These are phyloP conservation scores for Pandion haliaetus DNA, from an alignment of 2,113 vertebrate species.

Conservation along the genomic window DNA sequence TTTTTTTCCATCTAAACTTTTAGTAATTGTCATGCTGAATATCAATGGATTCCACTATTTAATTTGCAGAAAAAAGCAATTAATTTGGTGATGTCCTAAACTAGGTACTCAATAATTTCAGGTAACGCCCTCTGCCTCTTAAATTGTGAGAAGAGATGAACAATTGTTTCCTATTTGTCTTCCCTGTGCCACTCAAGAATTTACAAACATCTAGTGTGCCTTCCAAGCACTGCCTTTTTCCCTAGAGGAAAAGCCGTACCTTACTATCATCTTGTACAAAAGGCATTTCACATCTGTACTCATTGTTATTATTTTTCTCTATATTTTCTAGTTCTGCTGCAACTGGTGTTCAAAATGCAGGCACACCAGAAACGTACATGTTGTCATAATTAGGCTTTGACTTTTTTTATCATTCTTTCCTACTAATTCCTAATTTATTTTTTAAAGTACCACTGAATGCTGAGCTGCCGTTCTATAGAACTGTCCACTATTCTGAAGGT, in stretches of 20 bases:
- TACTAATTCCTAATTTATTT: neutral
- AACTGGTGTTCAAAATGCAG: neutral
- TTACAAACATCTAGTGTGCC: neutral
- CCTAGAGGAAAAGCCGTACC: neutral
- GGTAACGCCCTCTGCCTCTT: neutral
- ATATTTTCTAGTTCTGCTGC: neutral
- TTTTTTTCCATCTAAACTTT: neutral
- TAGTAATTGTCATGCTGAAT: neutral
- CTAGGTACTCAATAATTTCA: neutral
- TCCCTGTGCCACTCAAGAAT: neutral
- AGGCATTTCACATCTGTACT: neutral
- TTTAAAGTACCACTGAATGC: neutral
- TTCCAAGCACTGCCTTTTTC: neutral
- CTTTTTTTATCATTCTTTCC: neutral
- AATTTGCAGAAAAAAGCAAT: neutral
- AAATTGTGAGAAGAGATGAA: neutral
- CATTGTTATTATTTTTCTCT: neutral
- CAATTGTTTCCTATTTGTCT: neutral
- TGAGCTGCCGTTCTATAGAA: neutral
- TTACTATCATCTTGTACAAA: neutral
- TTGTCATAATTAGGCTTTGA: neutral
- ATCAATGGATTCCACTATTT: neutral
- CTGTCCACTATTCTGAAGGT: slow-evolving; percentile 4
- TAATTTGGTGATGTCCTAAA: neutral
- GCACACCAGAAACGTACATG: neutral